Evolutionary conservation across 1,140 invertebrate species (phyloP).

Genomic region (Pogonomyrmex barbatus): DNA sequence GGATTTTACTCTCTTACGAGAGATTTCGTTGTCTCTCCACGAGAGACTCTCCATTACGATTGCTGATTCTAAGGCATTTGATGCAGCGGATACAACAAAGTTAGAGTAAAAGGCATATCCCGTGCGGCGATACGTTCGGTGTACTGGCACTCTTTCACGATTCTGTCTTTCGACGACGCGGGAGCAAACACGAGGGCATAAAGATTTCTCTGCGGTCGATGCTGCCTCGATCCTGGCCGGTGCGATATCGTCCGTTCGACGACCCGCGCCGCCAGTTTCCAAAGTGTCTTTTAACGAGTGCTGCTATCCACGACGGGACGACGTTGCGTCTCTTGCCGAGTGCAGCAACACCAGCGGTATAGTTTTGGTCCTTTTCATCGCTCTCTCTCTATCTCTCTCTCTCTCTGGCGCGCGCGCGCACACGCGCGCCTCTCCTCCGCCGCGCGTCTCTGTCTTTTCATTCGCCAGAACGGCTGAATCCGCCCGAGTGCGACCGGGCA

Average conservation of each 20-base stretch:
- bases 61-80: not conserved
- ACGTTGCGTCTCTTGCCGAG: not conserved
- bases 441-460: conserved; percentile 34
- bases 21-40: not conserved
- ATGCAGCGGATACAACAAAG: too few relatives aligned
- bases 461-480: not conserved
- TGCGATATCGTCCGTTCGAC: conserved; percentile 46
- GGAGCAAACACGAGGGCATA: conserved; percentile 5
- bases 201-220: not conserved
- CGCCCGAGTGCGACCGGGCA: conserved; percentile 28
- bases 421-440: not conserved
- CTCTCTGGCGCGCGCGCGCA: too few relatives aligned
- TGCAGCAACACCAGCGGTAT: not conserved
- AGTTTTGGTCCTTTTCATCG: conserved; percentile 42
- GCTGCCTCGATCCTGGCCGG: not conserved
- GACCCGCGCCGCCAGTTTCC: conserved; percentile 16
- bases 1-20: not conserved
- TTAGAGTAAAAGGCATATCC: not conserved
- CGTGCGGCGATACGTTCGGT: not conserved
- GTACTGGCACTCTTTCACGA: conserved; percentile 4
- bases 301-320: conserved; percentile 18
- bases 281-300: conserved; percentile 53
- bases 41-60: not conserved
- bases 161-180: conserved; percentile 37
- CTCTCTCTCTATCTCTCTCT: not conserved